Evolutionary conservation across 2,888 invertebrate species (phyloP).

Genomic region (Dryomyza anilis): DNA sequence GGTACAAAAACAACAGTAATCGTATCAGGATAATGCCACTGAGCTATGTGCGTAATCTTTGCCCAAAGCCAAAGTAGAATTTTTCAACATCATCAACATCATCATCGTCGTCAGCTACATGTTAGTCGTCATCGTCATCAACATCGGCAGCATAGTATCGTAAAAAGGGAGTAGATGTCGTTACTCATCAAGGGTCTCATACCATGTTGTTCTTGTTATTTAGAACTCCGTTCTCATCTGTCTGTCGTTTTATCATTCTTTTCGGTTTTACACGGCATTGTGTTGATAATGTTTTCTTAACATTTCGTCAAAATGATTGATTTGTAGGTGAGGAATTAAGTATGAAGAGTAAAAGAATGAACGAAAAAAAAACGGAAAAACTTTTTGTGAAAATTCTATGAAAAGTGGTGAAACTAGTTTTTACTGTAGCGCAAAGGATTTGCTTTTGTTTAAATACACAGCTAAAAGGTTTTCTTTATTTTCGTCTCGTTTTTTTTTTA

Average conservation of each 20-base stretch:
- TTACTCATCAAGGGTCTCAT: conserved; percentile 9
- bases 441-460: background rate
- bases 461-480: too few species aligned
- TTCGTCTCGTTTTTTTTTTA: too few species aligned
- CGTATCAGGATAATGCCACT: background rate
- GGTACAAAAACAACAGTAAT: background rate
- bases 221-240: background rate
- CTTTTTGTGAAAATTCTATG: conserved; percentile 5
- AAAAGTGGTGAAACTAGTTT: conserved; percentile 1
- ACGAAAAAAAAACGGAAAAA: conserved; percentile 15
- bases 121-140: conserved; percentile 1
- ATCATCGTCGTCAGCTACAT: background rate
- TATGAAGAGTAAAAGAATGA: too few species aligned
- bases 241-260: conserved; percentile 3
- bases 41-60: conserved; percentile 13
- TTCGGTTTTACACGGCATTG: conserved; percentile 17
- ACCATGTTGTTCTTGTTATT: background rate
- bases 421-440: background rate
- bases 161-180: conserved; percentile 20
- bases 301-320: conserved; percentile 59
- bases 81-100: background rate
- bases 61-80: conserved; percentile 3
- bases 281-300: conserved; percentile 21
- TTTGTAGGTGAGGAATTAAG: conserved; percentile 59
- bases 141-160: background rate